Evolutionary conservation across 2,888 invertebrate genomes (phyloP).

Genomic region (Acrobasis repandana): DNA sequence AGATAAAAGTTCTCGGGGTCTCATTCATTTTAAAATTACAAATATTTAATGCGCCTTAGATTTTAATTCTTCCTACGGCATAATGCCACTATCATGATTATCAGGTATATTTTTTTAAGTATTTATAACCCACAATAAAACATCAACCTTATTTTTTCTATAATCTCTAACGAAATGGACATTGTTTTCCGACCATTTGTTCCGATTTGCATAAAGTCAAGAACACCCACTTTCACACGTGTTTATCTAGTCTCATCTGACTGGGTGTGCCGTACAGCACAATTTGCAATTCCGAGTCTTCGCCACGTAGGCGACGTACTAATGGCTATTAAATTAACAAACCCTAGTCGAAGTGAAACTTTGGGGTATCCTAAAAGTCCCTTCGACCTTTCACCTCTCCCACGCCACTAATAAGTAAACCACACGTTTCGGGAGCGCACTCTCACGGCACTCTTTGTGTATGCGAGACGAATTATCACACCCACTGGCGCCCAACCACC

Average conservation of each 20-base stretch:
- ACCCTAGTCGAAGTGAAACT: slow-evolving; percentile 43
- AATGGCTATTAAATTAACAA: slow-evolving; percentile 30
- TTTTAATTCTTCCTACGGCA: no score
- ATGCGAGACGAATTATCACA: slow-evolving; percentile 78
- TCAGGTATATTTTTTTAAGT: no score
- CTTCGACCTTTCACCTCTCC: slow-evolving; percentile 76
- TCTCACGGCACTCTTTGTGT: slow-evolving; percentile 78
- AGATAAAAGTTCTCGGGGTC: no score
- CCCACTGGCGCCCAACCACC: slow-evolving; percentile 70
- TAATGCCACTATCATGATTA: no score
- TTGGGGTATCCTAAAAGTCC: slow-evolving; percentile 42
- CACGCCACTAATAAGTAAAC: slow-evolving; percentile 74
- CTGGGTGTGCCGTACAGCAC: slow-evolving; percentile 19
- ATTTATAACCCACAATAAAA: no score
- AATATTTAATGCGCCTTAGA: no score
- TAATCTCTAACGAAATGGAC: slow-evolving; percentile 4
- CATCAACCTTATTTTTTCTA: neutral
- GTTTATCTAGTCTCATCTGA: slow-evolving; percentile 21
- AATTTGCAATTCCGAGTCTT: slow-evolving; percentile 20
- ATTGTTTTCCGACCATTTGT: slow-evolving; percentile 21
- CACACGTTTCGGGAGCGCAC: slow-evolving; percentile 68
- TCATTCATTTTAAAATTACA: no score
- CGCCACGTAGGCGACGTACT: slow-evolving; percentile 5
- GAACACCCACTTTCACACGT: slow-evolving; percentile 22
- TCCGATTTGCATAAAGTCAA: slow-evolving; percentile 23